Base-by-base conservation (phyloP, 2,797 vertebrate genomes). In the Acipenser ruthenus region DNA sequence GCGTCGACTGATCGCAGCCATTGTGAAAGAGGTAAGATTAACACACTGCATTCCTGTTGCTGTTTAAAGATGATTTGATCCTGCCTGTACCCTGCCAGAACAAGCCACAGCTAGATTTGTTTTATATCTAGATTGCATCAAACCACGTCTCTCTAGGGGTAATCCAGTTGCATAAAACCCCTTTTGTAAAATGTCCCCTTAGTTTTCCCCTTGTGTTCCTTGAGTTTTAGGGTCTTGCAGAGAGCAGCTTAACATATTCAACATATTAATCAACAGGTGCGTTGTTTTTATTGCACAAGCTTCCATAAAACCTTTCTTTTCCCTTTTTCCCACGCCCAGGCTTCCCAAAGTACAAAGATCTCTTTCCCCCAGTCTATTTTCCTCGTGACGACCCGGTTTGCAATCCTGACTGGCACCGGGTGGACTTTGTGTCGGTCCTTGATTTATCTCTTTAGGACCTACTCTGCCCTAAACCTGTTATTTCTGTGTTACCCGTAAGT, bases 401-500 rank as follows among this genome's bases (percentile, higher is more conserved):
- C 92, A 1, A 92, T 99, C 70, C 88, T 99, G 49, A 99, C 96
- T 1, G 92, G 95, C 73, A 94, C 95, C 0, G 96, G 94, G 73
- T 98, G 97, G 95, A 97, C 93, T 70, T 79, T 98, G 77, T 97
- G 95, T 66, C 92, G 93, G 10, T 96, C 94, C 15, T 90, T 99
- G 73, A 96, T 99, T 80, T 92, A 97, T 78, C 94, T 99, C 63
- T 97, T 95, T 88, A 92, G 94, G 80, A 93, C 92, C 1, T 97
- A 99, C 78, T 98, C 96, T 0, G 90, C 98, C 71, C 92, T 99
- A 68, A 97, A 95, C 76, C 90, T 99, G 72, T 93, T 99, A 65
- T 99, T 99, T 83, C 92, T 99, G 63, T 99, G 96, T 82, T 99
- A 99, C 79, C 97, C 97, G 97, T 99, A 76, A 96, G 95, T 95